These are phyloP conservation scores for Drosophila yakuba DNA, from an alignment of 1,140 invertebrate genomes.

Conservation along the genomic window DNA sequence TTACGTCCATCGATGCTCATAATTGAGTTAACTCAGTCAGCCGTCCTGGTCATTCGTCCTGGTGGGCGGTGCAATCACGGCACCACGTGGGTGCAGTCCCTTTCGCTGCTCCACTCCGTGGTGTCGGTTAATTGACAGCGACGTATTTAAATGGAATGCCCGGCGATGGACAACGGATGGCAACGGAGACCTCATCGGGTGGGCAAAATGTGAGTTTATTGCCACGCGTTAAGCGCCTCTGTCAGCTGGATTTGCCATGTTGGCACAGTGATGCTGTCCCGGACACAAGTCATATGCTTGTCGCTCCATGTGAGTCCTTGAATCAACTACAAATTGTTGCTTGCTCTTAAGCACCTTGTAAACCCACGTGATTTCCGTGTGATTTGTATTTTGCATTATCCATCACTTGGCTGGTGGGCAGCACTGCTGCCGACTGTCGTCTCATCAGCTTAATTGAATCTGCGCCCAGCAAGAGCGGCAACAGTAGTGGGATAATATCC, in stretches of 20 bases:
- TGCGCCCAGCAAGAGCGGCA: constrained; percentile 24
- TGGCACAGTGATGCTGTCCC: constrained; percentile 3
- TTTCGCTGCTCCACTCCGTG: not conserved
- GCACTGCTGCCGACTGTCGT: constrained; percentile 39
- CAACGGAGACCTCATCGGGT: constrained; percentile 17
- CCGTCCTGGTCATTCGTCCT: not conserved
- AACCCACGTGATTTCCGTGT: too few relatives aligned
- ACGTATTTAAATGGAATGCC: constrained; percentile 57
- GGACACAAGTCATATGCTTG: not conserved
- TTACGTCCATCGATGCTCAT: constrained; percentile 59
- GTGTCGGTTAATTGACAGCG: constrained; percentile 65
- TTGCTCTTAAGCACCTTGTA: not conserved
- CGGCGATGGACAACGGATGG: constrained; percentile 33
- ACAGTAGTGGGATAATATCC: not conserved
- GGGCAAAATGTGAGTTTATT: constrained; percentile 55
- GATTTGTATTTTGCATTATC: not conserved
- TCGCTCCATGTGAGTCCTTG: too few relatives aligned
- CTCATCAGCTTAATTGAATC: constrained; percentile 82
- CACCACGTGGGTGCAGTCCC: constrained; percentile 6
- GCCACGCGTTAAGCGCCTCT: constrained; percentile 27
- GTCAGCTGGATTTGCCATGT: constrained; percentile 1
- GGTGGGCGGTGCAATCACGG: constrained; percentile 35
- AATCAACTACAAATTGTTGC: not conserved
- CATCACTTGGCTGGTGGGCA: not conserved
- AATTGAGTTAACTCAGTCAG: constrained; percentile 53